phyloP scores from a whole-genome alignment of 2,888 invertebrate species.

The Automeris io region DNA sequence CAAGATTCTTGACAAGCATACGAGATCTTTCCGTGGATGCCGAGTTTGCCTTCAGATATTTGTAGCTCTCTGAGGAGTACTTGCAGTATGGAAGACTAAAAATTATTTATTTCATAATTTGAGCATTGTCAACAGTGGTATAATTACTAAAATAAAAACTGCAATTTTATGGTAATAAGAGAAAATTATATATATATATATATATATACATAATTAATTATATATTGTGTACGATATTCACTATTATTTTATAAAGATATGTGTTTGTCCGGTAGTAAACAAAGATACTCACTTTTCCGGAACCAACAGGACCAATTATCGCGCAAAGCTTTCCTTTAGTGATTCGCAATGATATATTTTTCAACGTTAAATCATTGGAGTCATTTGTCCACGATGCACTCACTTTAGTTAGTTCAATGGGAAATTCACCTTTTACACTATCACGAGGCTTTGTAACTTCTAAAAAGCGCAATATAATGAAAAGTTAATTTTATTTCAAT shows the following conservation, averaged over 20 bases:
- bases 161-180: no score
- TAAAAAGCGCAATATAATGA: not conserved
- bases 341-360: conserved; percentile 75
- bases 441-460: conserved; percentile 12
- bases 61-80: conserved; percentile 84
- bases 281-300: conserved; percentile 81
- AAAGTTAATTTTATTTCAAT: not conserved
- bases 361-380: conserved; percentile 59
- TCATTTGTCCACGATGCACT: conserved; percentile 58
- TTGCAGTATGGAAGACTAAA: conserved; percentile 79
- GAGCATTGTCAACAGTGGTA: conserved; percentile 5
- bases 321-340: conserved; percentile 82
- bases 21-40: conserved; percentile 79
- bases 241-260: no score
- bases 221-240: no score
- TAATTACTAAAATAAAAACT: not conserved
- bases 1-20: conserved; percentile 92
- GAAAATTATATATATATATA: no score
- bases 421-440: conserved; percentile 29
- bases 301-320: conserved; percentile 91
- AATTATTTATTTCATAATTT: conserved; percentile 17
- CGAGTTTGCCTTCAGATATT: conserved; percentile 73
- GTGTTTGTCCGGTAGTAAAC: no score
- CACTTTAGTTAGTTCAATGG: conserved; percentile 43
- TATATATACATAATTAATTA: no score